phyloP scores from a whole-genome alignment of 2,113 vertebrate species.

The Petrocephalus zakoni region DNA sequence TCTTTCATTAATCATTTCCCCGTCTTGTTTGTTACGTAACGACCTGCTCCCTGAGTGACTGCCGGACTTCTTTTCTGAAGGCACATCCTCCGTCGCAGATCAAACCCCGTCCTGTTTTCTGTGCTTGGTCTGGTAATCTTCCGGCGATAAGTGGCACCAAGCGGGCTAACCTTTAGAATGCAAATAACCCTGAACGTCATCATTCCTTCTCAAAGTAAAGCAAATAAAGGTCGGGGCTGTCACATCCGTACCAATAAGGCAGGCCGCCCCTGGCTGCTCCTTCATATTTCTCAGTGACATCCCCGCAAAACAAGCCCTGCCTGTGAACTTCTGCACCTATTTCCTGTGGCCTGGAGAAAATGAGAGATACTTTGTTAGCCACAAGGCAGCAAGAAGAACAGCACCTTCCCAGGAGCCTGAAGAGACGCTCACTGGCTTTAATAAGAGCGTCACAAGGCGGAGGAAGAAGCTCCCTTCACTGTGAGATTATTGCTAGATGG shows the following conservation, averaged over 20 bases:
- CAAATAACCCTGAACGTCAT: slow-evolving; percentile 6
- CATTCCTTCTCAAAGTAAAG: background rate
- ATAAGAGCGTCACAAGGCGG: background rate
- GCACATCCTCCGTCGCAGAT: background rate
- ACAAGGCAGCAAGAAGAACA: background rate
- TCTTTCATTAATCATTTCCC: background rate
- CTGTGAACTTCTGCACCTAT: background rate
- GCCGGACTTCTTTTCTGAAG: background rate
- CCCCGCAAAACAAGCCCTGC: background rate
- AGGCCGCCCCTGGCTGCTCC: background rate
- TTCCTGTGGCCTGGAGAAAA: background rate
- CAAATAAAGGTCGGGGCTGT: slow-evolving; percentile 12
- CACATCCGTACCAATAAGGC: background rate
- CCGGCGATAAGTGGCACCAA: background rate
- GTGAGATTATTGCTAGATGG: background rate
- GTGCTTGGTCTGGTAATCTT: background rate
- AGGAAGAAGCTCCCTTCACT: background rate
- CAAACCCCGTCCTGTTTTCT: background rate
- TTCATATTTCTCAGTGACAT: background rate
- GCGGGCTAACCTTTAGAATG: slow-evolving; percentile 24
- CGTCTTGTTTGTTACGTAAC: background rate
- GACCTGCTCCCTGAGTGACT: background rate
- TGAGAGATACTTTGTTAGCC: no score
- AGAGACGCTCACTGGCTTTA: background rate
- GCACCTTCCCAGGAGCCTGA: background rate